Evolutionary conservation across 2,113 vertebrate genomes (phyloP).

Genomic region (Megaceryle maxima): DNA sequence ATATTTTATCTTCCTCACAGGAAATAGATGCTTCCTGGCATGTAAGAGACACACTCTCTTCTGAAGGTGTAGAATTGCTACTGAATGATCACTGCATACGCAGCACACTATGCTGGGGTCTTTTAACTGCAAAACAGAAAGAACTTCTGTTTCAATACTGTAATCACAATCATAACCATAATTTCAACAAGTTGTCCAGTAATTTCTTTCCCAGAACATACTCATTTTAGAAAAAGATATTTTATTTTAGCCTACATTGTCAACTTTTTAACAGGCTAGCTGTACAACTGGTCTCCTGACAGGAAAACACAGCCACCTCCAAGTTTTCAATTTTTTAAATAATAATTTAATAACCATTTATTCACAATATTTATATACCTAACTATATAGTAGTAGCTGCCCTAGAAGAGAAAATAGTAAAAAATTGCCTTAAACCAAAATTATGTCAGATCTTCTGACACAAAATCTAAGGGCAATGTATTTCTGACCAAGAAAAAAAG

Average conservation of each 20-base stretch:
- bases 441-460: not conserved
- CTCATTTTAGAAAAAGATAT: not conserved
- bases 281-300: not conserved
- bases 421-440: not conserved
- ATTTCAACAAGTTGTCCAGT: not conserved
- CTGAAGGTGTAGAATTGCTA: constrained; percentile 76
- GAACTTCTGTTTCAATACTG: not conserved
- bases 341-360: not conserved
- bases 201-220: not conserved
- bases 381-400: not conserved
- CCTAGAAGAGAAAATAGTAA: not conserved
- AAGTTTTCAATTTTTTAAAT: not conserved
- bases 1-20: constrained; percentile 76
- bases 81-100: constrained; percentile 75
- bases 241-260: not conserved
- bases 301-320: not conserved
- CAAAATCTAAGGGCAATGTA: not conserved
- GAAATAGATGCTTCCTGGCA: constrained; percentile 80
- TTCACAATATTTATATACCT: not conserved
- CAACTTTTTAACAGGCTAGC: not conserved
- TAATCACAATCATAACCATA: not conserved
- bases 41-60: constrained; percentile 66
- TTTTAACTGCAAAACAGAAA: constrained; percentile 56
- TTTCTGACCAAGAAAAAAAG: not conserved
- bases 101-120: constrained; percentile 70